A percentile compares a stretch with the other conserved stretches of the same genome.
phyloP scores from a whole-genome alignment of 2,113 vertebrate species.

The Aspidoscelis tigris region DNA sequence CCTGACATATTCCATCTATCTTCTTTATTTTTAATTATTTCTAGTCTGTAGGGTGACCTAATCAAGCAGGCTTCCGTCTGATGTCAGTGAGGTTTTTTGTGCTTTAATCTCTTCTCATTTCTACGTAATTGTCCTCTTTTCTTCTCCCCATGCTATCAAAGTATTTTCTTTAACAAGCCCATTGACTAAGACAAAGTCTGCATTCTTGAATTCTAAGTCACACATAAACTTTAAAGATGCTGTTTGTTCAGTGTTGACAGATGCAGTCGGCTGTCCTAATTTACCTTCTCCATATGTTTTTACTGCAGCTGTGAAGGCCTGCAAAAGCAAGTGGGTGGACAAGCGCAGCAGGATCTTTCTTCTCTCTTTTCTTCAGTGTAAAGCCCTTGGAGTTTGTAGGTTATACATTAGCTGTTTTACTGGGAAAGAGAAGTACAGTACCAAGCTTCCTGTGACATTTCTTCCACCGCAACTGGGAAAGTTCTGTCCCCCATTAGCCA shows the following conservation, averaged over 20 bases:
- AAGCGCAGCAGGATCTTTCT: conserved; percentile 37
- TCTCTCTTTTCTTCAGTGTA: conserved; percentile 17
- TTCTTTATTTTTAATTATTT: conserved; percentile 68
- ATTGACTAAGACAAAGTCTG: conserved; percentile 66
- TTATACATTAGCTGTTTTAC: conserved; percentile 14
- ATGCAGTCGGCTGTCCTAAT: conserved; percentile 69
- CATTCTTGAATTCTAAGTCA: conserved; percentile 68
- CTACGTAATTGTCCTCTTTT: conserved; percentile 57
- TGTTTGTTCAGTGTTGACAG: conserved; percentile 68
- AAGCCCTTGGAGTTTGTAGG: conserved; percentile 41
- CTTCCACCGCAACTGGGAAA: conserved; percentile 21
- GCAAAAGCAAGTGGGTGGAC: conserved; percentile 62
- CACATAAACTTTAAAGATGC: conserved; percentile 62
- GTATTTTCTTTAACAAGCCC: conserved; percentile 62
- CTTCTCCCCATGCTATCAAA: conserved; percentile 52
- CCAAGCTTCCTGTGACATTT: conserved; percentile 12
- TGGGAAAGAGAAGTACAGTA: not conserved
- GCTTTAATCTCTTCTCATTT: conserved; percentile 66
- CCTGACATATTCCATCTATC: conserved; percentile 66
- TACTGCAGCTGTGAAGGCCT: conserved; percentile 70
- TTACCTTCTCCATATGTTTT: conserved; percentile 73
- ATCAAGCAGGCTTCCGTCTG: conserved; percentile 62
- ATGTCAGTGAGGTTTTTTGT: conserved; percentile 61
- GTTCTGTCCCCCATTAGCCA: conserved; percentile 11
- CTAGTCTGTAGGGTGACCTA: conserved; percentile 60